These are phyloP conservation scores for Drepana falcataria DNA, from an alignment of 2,888 invertebrate genomes.

Conservation along the genomic window DNA sequence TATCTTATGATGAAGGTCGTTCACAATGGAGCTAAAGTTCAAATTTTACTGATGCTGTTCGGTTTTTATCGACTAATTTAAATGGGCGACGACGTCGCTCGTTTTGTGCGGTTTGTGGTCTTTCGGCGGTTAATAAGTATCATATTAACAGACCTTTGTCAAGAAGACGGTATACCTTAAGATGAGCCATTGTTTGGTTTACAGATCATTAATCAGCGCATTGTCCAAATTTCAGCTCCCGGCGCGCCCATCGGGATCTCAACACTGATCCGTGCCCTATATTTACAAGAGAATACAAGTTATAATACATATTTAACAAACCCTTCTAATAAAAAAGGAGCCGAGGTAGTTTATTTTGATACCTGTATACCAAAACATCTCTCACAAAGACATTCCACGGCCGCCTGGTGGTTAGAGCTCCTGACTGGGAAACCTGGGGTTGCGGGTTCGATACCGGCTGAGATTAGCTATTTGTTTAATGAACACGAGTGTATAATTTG, in stretches of 20 bases:
- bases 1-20: background rate
- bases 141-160: constrained; percentile 19
- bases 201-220: constrained; percentile 68
- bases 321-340: too few species aligned
- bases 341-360: too few species aligned
- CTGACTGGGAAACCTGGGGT: too few species aligned
- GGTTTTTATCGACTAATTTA: constrained; percentile 37
- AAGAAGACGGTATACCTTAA: constrained; percentile 33
- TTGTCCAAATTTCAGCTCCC: constrained; percentile 48
- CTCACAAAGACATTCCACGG: too few species aligned
- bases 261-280: constrained; percentile 20
- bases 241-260: constrained; percentile 38
- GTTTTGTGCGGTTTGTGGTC: constrained; percentile 21
- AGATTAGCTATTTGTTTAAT: too few species aligned
- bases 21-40: constrained; percentile 10
- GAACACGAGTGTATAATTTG: too few species aligned
- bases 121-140: constrained; percentile 10
- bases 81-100: constrained; percentile 34
- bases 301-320: too few species aligned
- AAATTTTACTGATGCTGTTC: background rate
- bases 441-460: too few species aligned
- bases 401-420: too few species aligned
- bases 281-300: background rate
- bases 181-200: constrained; percentile 60
- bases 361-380: too few species aligned